A percentile compares a stretch with the other conserved stretches of the same genome.
Conservation (phyloP, 1,140 invertebrate species). For the Brachionus calyciflorus region DNA sequence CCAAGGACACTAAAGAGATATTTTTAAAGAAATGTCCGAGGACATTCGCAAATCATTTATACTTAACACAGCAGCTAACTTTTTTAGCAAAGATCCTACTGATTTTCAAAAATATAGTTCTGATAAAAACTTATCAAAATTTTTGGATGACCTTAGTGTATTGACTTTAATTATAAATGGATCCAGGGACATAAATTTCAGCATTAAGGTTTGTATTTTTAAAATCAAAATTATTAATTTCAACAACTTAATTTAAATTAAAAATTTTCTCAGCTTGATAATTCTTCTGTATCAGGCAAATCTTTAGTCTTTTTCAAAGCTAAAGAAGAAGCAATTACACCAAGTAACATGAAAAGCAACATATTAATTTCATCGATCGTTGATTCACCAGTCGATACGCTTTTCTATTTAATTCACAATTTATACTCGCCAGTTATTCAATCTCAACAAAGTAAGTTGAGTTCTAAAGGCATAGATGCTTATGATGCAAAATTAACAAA, state of each 20-base stretch:
- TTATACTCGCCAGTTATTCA: constrained; percentile 57
- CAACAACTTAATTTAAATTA: neutral
- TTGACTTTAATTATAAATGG: neutral
- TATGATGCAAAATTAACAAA: constrained; percentile 63
- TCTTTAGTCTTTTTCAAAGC: constrained; percentile 65
- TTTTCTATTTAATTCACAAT: constrained; percentile 65
- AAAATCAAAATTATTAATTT: neutral
- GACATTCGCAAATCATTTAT: constrained; percentile 40
- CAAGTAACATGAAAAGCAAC: constrained; percentile 63
- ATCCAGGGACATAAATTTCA: constrained; percentile 21
- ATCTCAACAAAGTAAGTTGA: constrained; percentile 36
- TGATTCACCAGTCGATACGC: constrained; percentile 63
- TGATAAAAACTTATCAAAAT: constrained; percentile 30
- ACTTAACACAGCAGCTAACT: constrained; percentile 39
- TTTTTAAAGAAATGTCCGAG: constrained; percentile 11
- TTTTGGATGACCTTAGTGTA: constrained; percentile 34
- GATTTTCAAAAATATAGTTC: constrained; percentile 16
- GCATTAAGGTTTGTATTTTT: neutral
- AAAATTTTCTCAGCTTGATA: constrained; percentile 3
- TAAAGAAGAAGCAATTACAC: constrained; percentile 63
- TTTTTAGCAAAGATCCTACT: constrained; percentile 42
- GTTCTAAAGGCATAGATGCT: constrained; percentile 11
- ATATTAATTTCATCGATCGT: constrained; percentile 65
- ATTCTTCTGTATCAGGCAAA: constrained; percentile 31
- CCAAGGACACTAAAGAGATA: neutral